These are phyloP conservation scores for Drosophila athabasca DNA, from an alignment of 1,140 invertebrate genomes.

Conservation along the genomic window DNA sequence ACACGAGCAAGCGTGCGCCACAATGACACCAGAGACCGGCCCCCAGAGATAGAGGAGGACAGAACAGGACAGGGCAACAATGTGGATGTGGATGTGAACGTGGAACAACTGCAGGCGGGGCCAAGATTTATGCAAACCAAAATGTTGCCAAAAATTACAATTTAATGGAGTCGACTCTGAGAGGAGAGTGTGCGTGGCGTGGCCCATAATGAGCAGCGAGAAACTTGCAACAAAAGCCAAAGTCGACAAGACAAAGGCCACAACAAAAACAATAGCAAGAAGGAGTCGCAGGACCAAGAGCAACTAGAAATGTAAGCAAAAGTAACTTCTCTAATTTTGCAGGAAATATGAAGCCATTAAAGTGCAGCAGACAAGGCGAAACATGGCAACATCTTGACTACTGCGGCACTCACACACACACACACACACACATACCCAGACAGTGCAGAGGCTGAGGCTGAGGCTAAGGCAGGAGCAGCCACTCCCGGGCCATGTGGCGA, in stretches of 20 bases:
- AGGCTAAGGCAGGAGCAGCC: conserved; percentile 9
- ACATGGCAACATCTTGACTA: conserved; percentile 72
- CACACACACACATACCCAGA: conserved; percentile 48
- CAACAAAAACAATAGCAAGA: conserved; percentile 29
- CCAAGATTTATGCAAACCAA: conserved; percentile 80
- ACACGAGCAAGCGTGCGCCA: conserved; percentile 67
- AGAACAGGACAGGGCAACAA: not conserved
- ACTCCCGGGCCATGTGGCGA: conserved; percentile 52
- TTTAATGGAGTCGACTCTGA: conserved; percentile 75
- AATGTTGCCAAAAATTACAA: conserved; percentile 83
- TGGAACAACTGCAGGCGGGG: conserved; percentile 38
- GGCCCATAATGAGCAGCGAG: conserved; percentile 70
- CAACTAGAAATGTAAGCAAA: conserved; percentile 59
- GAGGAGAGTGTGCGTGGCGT: conserved; percentile 22
- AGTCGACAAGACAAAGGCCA: conserved; percentile 54
- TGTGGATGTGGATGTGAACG: not conserved
- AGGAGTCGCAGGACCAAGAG: conserved; percentile 18
- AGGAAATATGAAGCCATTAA: conserved; percentile 83
- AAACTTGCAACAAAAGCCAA: conserved; percentile 56
- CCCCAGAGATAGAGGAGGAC: not conserved
- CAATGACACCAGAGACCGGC: conserved; percentile 57
- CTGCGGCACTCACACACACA: conserved; percentile 62
- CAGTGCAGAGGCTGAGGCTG: conserved; percentile 3
- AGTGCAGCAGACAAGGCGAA: conserved; percentile 72
- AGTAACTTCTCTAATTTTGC: conserved; percentile 81